Percentiles rank a stretch among this genome's conserved stretches.
Conservation (phyloP, 37 sponge, comb jelly and placozoan genomes). For the Cliona cf. orientalis region DNA sequence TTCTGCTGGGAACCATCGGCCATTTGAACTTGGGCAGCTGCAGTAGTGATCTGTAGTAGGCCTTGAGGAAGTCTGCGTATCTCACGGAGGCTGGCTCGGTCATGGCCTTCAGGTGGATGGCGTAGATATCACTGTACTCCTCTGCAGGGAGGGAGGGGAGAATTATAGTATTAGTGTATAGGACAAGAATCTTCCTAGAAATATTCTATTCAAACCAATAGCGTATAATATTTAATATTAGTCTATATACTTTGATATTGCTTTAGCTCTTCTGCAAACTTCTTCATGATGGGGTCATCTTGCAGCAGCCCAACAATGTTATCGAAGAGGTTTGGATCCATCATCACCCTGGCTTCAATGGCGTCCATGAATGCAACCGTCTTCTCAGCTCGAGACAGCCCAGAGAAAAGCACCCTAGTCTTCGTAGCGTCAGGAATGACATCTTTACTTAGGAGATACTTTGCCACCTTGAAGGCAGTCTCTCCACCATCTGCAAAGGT, state of each 20-base stretch:
- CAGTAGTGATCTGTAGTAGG: slow-evolving; percentile 7
- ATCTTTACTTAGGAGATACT: slow-evolving; percentile 8
- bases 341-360: slow-evolving; percentile 25
- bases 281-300: neutral
- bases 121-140: neutral
- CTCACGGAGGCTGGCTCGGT: neutral
- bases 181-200: neutral
- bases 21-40: neutral
- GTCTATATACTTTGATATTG: neutral
- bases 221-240: neutral
- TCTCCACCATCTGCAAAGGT: neutral
- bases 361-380: slow-evolving; percentile 10
- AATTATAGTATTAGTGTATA: neutral
- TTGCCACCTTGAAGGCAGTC: neutral
- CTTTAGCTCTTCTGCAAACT: slow-evolving; percentile 11
- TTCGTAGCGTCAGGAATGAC: slow-evolving; percentile 24
- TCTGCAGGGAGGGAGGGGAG: neutral
- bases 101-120: neutral
- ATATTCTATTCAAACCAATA: neutral
- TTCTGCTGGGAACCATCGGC: neutral
- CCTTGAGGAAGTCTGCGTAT: slow-evolving; percentile 24
- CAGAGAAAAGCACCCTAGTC: neutral
- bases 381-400: slow-evolving; percentile 1
- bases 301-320: neutral
- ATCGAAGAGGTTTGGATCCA: neutral